Conservation (phyloP, 2,888 invertebrate species). For the Hybos culiciformis region DNA sequence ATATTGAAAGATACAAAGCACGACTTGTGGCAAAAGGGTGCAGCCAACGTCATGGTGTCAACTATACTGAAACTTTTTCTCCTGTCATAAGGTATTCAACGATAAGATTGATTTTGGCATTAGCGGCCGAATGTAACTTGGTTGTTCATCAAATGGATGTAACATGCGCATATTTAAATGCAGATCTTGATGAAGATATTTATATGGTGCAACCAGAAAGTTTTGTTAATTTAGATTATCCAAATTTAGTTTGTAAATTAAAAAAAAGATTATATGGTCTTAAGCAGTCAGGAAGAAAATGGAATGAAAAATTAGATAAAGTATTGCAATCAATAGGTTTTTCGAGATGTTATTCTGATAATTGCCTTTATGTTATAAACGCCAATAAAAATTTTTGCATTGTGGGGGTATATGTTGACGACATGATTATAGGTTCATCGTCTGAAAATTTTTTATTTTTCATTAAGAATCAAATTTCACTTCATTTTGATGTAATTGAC, state of each 20-base stretch:
- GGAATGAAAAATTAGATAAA: neutral
- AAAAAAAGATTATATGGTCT: conserved; percentile 4
- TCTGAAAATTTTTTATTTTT: neutral
- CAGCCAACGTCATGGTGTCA: conserved; percentile 8
- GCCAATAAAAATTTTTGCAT: neutral
- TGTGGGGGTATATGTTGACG: conserved; percentile 2
- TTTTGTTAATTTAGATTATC: neutral
- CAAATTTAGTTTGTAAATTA: conserved; percentile 4
- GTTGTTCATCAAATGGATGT: conserved; percentile 10
- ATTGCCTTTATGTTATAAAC: conserved; percentile 2
- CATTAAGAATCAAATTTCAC: neutral
- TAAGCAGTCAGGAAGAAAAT: conserved; percentile 4
- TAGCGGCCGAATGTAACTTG: conserved; percentile 7
- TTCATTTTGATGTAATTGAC: neutral
- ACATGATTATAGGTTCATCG: neutral
- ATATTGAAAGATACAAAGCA: conserved; percentile 7
- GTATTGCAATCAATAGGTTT: conserved; percentile 6
- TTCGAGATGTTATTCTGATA: neutral
- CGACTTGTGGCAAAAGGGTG: conserved; percentile 12
- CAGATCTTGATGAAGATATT: conserved; percentile 9
- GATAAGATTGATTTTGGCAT: conserved; percentile 8
- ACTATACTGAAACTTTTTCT: conserved; percentile 10
- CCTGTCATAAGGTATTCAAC: conserved; percentile 10
- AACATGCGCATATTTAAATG: conserved; percentile 11
- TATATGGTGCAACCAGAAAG: conserved; percentile 11